phyloP scores from a whole-genome alignment of 2,888 invertebrate species.

The Drosophila ustulata region DNA sequence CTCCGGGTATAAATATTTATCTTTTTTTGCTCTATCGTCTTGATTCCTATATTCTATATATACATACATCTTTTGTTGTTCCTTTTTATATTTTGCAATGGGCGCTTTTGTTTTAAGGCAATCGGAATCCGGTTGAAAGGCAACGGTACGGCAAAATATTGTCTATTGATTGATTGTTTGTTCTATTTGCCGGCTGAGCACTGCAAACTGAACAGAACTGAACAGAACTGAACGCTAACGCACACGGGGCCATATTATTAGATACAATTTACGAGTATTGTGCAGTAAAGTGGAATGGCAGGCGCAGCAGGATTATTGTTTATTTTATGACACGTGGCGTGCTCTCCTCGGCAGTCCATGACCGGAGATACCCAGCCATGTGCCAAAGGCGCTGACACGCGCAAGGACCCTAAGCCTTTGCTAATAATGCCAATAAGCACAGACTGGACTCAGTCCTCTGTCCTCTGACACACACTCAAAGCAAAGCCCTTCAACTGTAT shows the following conservation, averaged over 20 bases:
- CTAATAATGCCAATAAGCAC: conserved; percentile 76
- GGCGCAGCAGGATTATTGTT: conserved; percentile 79
- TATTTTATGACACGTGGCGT: conserved; percentile 79
- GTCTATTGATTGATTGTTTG: conserved; percentile 81
- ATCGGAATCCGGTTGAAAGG: conserved; percentile 72
- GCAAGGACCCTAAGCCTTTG: conserved; percentile 70
- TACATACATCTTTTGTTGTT: conserved; percentile 21
- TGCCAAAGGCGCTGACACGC: conserved; percentile 71
- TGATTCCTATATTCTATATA: conserved; percentile 45
- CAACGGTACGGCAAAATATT: conserved; percentile 70
- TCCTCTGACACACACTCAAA: background rate
- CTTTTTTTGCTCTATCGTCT: conserved; percentile 50
- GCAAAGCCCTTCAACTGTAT: conserved; percentile 55
- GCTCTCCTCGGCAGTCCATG: conserved; percentile 5
- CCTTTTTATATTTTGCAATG: conserved; percentile 44
- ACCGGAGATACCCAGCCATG: conserved; percentile 13
- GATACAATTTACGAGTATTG: conserved; percentile 77
- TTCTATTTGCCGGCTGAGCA: conserved; percentile 65
- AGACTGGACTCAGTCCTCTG: conserved; percentile 28
- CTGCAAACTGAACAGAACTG: conserved; percentile 42
- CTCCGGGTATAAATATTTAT: conserved; percentile 79
- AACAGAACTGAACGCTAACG: conserved; percentile 23
- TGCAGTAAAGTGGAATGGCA: conserved; percentile 77
- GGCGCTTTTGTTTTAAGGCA: conserved; percentile 76
- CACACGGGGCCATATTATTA: conserved; percentile 76